Percentiles rank a stretch among this genome's conserved stretches.
These are phyloP conservation scores for Seriola rivoliana DNA, from an alignment of 2,113 vertebrate species.

Conservation along the genomic window DNA sequence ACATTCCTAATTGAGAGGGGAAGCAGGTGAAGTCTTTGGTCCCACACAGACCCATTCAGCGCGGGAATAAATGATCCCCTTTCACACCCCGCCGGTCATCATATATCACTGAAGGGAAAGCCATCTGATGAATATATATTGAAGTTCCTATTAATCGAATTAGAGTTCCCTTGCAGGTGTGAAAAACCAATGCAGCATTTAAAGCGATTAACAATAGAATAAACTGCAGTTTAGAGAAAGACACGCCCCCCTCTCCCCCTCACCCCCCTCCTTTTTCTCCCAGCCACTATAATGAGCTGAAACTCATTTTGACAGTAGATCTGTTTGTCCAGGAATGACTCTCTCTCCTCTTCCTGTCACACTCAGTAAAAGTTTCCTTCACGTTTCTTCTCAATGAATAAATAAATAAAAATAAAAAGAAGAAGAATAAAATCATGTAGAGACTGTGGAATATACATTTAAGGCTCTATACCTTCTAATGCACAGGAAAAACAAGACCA, in stretches of 20 bases:
- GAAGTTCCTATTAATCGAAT: slow-evolving; percentile 96
- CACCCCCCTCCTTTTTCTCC: slow-evolving; percentile 45
- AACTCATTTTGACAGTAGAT: slow-evolving; percentile 14
- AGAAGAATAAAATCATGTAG: not conserved
- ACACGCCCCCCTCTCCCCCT: slow-evolving; percentile 59
- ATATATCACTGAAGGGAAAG: slow-evolving; percentile 93
- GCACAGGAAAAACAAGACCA: slow-evolving; percentile 46
- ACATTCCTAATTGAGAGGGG: slow-evolving; percentile 99
- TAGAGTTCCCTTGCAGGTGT: slow-evolving; percentile 95
- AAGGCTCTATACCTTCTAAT: slow-evolving; percentile 25
- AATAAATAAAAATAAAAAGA: not conserved
- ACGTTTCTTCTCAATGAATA: too few relatives aligned
- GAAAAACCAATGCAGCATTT: slow-evolving; percentile 85
- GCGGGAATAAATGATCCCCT: slow-evolving; percentile 92
- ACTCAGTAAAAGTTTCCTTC: not conserved
- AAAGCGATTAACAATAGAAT: slow-evolving; percentile 88
- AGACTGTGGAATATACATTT: not conserved
- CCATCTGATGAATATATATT: slow-evolving; percentile 97
- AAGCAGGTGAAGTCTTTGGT: slow-evolving; percentile 98
- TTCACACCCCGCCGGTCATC: slow-evolving; percentile 92
- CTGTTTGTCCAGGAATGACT: slow-evolving; percentile 3
- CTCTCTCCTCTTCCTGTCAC: too few relatives aligned
- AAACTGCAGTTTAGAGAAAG: slow-evolving; percentile 80
- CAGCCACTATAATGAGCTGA: slow-evolving; percentile 40
- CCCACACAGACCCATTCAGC: slow-evolving; percentile 95